These are phyloP conservation scores for Brachionus rubens DNA, from an alignment of 1,140 invertebrate species.

Conservation along the genomic window DNA sequence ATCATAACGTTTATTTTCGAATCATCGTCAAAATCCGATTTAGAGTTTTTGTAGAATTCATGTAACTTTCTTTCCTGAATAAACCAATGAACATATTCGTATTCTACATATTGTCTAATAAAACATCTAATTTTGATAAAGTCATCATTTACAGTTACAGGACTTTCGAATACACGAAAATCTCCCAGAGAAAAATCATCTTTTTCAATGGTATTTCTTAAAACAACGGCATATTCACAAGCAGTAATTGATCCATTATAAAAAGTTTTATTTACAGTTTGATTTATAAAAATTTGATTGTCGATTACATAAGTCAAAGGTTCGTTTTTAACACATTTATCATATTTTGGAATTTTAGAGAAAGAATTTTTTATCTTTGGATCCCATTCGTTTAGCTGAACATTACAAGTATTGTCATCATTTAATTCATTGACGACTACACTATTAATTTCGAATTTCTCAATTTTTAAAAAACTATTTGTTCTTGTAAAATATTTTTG, in stretches of 20 bases:
- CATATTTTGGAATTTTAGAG: background rate
- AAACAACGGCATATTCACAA: background rate
- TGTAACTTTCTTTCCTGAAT: background rate
- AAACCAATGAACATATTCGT: slow-evolving; percentile 41
- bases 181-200: background rate
- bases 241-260: background rate
- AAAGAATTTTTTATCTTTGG: slow-evolving; percentile 1
- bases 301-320: slow-evolving; percentile 12
- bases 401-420: background rate
- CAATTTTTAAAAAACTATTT: no score
- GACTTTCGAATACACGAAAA: background rate
- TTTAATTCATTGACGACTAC: no score
- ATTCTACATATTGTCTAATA: background rate
- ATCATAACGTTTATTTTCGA: slow-evolving; percentile 25
- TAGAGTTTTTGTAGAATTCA: background rate
- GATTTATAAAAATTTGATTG: background rate
- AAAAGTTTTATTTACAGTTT: slow-evolving; percentile 29
- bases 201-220: slow-evolving; percentile 4
- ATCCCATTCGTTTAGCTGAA: slow-evolving; percentile 23
- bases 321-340: slow-evolving; percentile 10
- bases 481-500: no score
- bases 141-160: slow-evolving; percentile 4
- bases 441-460: no score
- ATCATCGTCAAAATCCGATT: background rate
- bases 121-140: slow-evolving; percentile 37